phyloP scores from a whole-genome alignment of 2,888 invertebrate genomes.

The Rhamnusium bicolor region DNA sequence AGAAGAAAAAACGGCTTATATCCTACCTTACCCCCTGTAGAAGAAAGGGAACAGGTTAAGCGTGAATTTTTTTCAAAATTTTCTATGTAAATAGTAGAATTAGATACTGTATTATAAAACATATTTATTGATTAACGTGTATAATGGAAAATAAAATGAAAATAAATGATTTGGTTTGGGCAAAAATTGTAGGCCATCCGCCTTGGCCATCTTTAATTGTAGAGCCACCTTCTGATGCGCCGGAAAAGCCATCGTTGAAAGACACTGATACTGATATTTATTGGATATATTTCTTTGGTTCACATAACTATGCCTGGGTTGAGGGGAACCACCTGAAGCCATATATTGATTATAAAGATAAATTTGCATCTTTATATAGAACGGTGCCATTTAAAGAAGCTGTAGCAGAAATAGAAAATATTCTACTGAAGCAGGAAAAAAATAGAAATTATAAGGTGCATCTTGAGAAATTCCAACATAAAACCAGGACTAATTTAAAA shows the following conservation, averaged over 20 bases:
- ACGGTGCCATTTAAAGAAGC: constrained; percentile 38
- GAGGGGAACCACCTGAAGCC: constrained; percentile 48
- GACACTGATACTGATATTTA: constrained; percentile 27
- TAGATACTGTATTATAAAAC: background rate
- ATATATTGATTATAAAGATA: constrained; percentile 45
- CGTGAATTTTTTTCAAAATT: constrained; percentile 37
- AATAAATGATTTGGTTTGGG: constrained; percentile 50
- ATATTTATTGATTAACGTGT: background rate
- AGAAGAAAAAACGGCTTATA: constrained; percentile 77
- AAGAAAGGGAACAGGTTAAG: constrained; percentile 81
- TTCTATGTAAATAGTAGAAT: background rate
- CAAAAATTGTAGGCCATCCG: constrained; percentile 47
- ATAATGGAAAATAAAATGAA: constrained; percentile 32
- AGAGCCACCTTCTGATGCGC: constrained; percentile 37
- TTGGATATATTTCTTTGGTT: constrained; percentile 54
- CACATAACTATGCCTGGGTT: constrained; percentile 55
- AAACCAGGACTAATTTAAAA: constrained; percentile 13
- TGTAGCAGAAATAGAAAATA: constrained; percentile 42
- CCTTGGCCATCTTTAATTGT: constrained; percentile 55
- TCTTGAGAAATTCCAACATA: constrained; percentile 15
- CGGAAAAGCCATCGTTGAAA: constrained; percentile 30
- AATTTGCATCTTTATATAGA: constrained; percentile 44
- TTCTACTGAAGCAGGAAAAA: constrained; percentile 18
- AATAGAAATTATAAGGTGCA: constrained; percentile 39
- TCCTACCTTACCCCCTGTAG: constrained; percentile 80